Conservation (phyloP, 2,888 invertebrate genomes). For the Sphaerophoria taeniata region DNA sequence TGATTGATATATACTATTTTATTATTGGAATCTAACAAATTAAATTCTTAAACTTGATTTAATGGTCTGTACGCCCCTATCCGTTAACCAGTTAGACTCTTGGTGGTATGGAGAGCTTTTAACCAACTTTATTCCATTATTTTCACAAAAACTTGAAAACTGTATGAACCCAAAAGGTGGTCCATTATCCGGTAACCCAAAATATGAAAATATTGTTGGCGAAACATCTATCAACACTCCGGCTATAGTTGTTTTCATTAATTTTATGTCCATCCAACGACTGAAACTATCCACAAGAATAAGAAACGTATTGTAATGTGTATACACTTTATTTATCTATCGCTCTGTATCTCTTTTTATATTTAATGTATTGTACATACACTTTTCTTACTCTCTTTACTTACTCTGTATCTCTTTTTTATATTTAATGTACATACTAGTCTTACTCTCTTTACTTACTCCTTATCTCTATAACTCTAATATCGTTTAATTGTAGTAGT, state of each 20-base stretch:
- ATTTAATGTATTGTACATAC: no score
- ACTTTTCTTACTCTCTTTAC: no score
- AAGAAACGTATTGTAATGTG: conserved; percentile 13
- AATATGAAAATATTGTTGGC: conserved; percentile 7
- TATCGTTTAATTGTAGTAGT: no score
- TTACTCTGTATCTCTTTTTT: no score
- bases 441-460: no score
- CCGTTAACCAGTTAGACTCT: background rate
- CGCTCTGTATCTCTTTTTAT: no score
- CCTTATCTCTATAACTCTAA: no score
- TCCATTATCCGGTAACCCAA: conserved; percentile 4
- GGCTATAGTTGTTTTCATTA: conserved; percentile 8
- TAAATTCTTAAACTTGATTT: background rate
- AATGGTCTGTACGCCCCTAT: background rate
- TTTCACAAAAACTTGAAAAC: conserved; percentile 5
- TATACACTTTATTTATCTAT: no score
- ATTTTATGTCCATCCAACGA: conserved; percentile 10
- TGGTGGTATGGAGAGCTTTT: background rate
- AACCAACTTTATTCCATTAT: background rate
- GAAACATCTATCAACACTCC: conserved; percentile 1
- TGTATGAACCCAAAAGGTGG: background rate
- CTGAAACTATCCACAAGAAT: conserved; percentile 11
- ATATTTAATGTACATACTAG: no score
- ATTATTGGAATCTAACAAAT: background rate
- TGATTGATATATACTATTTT: background rate